phyloP scores from a whole-genome alignment of 2,113 vertebrate genomes.

The Lonchura striata region DNA sequence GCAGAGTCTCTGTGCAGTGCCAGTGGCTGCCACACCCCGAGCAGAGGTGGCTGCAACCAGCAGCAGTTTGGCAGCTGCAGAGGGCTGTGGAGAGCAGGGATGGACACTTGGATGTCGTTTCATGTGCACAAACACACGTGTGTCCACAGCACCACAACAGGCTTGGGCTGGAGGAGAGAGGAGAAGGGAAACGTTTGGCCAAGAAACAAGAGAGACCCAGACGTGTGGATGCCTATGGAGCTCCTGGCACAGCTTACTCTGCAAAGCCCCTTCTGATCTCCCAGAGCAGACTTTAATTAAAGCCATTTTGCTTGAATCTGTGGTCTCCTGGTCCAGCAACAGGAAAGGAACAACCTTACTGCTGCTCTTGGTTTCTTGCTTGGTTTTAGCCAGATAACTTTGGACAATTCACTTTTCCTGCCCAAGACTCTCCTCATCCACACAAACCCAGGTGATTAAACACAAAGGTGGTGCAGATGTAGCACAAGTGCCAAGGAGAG shows the following conservation, averaged over 20 bases:
- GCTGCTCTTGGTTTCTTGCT: not conserved
- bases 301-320: not conserved
- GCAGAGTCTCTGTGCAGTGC: rapidly evolving
- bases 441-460: not conserved
- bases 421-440: not conserved
- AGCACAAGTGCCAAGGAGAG: not conserved
- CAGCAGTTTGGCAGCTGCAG: not conserved
- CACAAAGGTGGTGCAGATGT: rapidly evolving
- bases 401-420: not conserved
- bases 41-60: not conserved
- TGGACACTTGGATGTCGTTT: not conserved
- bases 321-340: not conserved
- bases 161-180: not conserved
- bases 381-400: not conserved
- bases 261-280: not conserved
- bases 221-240: not conserved
- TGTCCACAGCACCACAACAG: not conserved
- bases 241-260: not conserved
- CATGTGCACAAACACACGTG: rapidly evolving
- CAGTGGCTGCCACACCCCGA: not conserved
- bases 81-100: not conserved
- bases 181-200: not conserved
- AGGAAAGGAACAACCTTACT: not conserved
- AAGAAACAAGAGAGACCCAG: not conserved
- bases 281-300: not conserved